Conservation (phyloP, 2,888 invertebrate genomes). For the Polyploca ridens region DNA sequence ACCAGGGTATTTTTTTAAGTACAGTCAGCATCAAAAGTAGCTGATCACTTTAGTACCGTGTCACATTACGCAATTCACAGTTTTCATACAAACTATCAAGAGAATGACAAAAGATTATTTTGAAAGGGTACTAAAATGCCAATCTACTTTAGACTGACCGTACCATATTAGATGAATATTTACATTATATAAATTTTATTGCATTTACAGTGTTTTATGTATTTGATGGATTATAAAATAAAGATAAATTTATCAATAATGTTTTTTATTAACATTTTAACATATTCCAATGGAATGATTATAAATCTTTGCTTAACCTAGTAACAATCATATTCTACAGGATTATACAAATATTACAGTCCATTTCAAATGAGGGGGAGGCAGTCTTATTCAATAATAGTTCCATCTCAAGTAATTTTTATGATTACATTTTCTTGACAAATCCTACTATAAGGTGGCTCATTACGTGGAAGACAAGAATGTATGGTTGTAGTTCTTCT, state of each 20-base stretch:
- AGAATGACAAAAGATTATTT: too few species aligned
- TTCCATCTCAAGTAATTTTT: background rate
- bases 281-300: slow-evolving; percentile 33
- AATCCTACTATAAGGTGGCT: too few species aligned
- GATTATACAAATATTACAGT: background rate
- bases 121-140: too few species aligned
- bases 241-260: slow-evolving; percentile 1
- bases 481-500: too few species aligned
- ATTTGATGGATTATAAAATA: slow-evolving; percentile 6
- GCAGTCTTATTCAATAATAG: background rate
- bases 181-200: background rate
- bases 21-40: too few species aligned
- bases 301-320: slow-evolving; percentile 28
- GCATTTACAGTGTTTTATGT: slow-evolving; percentile 2
- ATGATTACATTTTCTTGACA: slow-evolving; percentile 10
- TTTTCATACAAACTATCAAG: too few species aligned
- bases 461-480: too few species aligned
- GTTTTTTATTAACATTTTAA: slow-evolving; percentile 33
- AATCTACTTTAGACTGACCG: too few species aligned
- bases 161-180: slow-evolving; percentile 12
- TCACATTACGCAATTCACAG: too few species aligned
- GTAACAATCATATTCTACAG: background rate
- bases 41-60: too few species aligned
- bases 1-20: background rate
- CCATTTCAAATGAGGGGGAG: background rate